Evolutionary conservation across 2,797 vertebrate genomes (phyloP), one percentile per base, ranked within the genome.

Genomic region (Glyptemys insculpta): DNA sequence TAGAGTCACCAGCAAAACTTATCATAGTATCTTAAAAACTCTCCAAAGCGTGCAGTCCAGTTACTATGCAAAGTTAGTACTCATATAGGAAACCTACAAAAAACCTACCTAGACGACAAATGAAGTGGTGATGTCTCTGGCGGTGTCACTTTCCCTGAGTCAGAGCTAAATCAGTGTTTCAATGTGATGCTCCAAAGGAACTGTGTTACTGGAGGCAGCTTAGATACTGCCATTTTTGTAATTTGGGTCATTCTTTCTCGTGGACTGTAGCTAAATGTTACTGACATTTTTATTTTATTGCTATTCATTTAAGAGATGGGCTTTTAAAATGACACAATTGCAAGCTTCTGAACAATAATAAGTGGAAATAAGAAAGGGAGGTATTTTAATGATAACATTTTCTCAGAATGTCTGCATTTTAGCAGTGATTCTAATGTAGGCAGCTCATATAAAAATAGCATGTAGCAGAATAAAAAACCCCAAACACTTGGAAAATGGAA

Each of bases 381-480:
- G 31, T 52, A 11, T 47, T 97, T 82, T 88, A 76, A 88, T 96
- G 31, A 79, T 88, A 91, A 91, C 78, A 86, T 85, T 89, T 95
- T 76, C 10, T 84, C 85, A 86, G 59, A 94, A 86, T 59, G 19
- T 2, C 5, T 91, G 65, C 80, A 29, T 97, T 72, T 92, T 86
- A 91, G 52, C 90, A 81, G 2, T 27, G 19, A 83, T 15, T 92
- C 50, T 93, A 56, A 87, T 97, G 90, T 90, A 86, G 85, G 34
- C 90, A 94, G 65, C 53, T 86, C 8, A 10, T 54, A 57, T 83
- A 91, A 90, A 96, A 52, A 8, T 79, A 94, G 53, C 27, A 7
- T 65, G 50, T 56, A 88, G 49, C 72, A 93, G 87, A 91, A 95
- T 94, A 87, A 50, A 62, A 85, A 95, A 95, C 91, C 41, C 27